phyloP scores from a whole-genome alignment of 2,888 invertebrate species.

The Reticulitermes lucifugus region DNA sequence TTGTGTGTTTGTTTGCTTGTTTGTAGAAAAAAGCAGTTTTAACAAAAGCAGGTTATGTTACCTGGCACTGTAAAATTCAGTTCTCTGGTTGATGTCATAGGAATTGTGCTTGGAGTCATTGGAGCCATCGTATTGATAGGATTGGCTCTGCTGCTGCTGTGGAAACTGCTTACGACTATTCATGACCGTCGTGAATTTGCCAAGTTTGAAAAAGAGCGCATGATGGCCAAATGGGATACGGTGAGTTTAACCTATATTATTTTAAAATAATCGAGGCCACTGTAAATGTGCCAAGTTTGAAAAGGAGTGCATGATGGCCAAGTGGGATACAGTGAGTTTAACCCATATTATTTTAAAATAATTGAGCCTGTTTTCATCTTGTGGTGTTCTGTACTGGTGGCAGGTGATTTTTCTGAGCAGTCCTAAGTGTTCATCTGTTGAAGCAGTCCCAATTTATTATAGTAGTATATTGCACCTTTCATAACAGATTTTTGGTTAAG shows the following conservation, averaged over 20 bases:
- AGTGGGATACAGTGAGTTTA: constrained; percentile 95
- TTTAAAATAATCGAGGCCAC: constrained; percentile 66
- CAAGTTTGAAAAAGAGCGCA: constrained; percentile 96
- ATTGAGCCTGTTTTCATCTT: too few relatives aligned
- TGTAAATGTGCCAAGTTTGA: constrained; percentile 98
- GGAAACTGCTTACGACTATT: constrained; percentile 97
- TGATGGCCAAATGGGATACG: constrained; percentile 99
- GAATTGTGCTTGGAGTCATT: constrained; percentile 96
- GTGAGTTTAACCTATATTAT: constrained; percentile 70
- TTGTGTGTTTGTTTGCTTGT: too few relatives aligned
- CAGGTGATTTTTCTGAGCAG: too few relatives aligned
- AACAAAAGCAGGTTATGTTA: too few relatives aligned
- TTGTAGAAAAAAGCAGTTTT: too few relatives aligned
- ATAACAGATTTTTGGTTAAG: too few relatives aligned
- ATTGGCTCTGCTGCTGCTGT: constrained; percentile 89
- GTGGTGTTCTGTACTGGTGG: too few relatives aligned
- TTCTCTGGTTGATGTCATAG: constrained; percentile 61
- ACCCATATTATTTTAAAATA: background rate
- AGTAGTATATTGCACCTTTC: too few relatives aligned
- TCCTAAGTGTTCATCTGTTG: too few relatives aligned
- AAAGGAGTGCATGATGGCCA: constrained; percentile 96
- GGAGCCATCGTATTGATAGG: constrained; percentile 97
- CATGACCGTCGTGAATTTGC: constrained; percentile 98
- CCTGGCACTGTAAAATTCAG: too few relatives aligned
- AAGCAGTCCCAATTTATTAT: too few relatives aligned